Evolutionary conservation across 30 jellyfish, hydroid and myxozoan species (phyloP), one percentile per base, ranked within the genome.

Genomic region (Aurelia sp.): DNA sequence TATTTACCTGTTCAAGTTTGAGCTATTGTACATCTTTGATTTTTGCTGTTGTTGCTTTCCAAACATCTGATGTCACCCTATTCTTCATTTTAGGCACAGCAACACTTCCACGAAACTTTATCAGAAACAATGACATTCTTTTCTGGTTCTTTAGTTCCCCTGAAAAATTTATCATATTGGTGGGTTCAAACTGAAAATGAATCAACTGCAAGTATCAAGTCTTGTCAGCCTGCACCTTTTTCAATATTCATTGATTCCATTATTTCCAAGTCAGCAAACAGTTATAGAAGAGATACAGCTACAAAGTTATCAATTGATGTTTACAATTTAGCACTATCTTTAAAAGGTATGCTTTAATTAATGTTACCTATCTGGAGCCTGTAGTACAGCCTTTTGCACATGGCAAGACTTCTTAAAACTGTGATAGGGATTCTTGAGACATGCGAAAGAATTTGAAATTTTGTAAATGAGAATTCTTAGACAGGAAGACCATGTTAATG

Each of bases 171-270:
- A 13, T 82, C 84, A 20, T 82, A 33, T n/a, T 68, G 85, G 85
- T 82, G 92, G 92, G 79, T 82, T 12, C 57, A 58, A 70, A 65
- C 40, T 70, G 21, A 15, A 51, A 64, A 53, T 13, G 77, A 16
- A 21, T 30, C 64, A 12, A 38, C 80, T 13, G 47, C n/a, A 16
- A 63, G 10, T 27, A 19, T 5, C 22, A 63, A 47, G 57, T 12
- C 81, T 61, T 55, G 44, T 11, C 89, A 79, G 18, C 89, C 80
- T 13, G 89, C 70, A 13, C 74, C 80, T 40, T 79, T 79, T 64
- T 4, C 72, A 21, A 21, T 55, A 16, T 17, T 79, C 12, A 35
- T 79, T 78, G 80, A 64, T 18, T 31, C 70, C 3, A 47, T 63
- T 1, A 71, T 79, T 9, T 63, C 72, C 7, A 17, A 17, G 8